Conservation (phyloP, 2,113 vertebrate genomes). For the Azemiops feae region DNA sequence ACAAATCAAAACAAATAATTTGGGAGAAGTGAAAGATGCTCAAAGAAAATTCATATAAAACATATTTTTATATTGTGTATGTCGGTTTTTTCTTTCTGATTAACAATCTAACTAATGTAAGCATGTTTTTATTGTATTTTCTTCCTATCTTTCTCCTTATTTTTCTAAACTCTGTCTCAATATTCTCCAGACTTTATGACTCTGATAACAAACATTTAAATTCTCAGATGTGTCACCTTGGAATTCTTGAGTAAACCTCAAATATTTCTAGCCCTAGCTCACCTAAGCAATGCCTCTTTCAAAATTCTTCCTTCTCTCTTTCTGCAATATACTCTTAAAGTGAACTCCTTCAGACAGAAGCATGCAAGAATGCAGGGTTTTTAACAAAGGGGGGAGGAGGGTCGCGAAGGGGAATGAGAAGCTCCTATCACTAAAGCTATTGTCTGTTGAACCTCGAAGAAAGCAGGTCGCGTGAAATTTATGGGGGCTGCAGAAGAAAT, state of each 20-base stretch:
- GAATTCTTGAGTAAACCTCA: fast-evolving
- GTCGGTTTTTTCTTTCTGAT: neutral
- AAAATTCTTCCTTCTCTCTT: neutral
- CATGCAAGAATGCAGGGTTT: neutral
- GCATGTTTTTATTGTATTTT: neutral
- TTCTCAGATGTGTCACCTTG: fast-evolving
- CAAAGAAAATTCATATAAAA: neutral
- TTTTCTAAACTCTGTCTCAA: neutral
- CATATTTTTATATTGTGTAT: neutral
- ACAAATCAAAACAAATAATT: neutral
- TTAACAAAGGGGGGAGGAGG: neutral
- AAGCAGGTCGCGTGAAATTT: neutral
- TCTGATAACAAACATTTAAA: neutral
- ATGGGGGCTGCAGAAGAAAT: neutral
- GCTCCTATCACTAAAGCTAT: slow-evolving; percentile 14
- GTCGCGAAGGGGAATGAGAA: neutral
- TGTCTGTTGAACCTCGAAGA: slow-evolving; percentile 35
- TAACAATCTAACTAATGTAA: neutral
- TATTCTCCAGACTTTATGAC: neutral
- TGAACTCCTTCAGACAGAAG: neutral
- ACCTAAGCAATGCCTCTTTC: neutral
- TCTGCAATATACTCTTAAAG: neutral
- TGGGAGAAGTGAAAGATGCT: neutral
- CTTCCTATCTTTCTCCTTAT: neutral
- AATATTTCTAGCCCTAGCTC: neutral